Percentiles rank a stretch among this genome's conserved stretches.
phyloP scores from a whole-genome alignment of 2,113 vertebrate species.

The Burhinus bistriatus region DNA sequence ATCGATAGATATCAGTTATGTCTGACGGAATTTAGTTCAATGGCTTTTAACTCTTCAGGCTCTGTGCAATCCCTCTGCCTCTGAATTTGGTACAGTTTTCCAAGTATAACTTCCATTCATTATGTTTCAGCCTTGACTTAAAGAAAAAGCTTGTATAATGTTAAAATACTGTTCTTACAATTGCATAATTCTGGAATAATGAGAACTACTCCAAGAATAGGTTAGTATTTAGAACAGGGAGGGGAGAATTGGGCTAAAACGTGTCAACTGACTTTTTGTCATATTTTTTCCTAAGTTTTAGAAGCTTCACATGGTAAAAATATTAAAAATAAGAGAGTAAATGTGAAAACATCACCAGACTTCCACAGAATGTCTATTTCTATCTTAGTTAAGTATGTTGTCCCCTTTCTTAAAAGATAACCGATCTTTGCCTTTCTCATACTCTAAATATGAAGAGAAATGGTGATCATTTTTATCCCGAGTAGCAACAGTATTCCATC shows the following conservation, averaged over 20 bases:
- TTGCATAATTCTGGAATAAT: not conserved
- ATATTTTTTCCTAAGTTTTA: not conserved
- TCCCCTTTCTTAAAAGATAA: not conserved
- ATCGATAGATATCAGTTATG: fast-evolving
- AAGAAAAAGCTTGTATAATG: not conserved
- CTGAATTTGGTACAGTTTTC: not conserved
- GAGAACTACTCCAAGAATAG: not conserved
- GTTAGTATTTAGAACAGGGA: not conserved
- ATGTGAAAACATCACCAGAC: not conserved
- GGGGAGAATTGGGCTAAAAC: not conserved
- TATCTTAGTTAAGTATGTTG: not conserved
- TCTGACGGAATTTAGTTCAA: not conserved
- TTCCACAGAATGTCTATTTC: not conserved
- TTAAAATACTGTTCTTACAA: not conserved
- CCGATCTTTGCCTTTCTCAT: slow-evolving; percentile 9
- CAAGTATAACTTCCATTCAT: not conserved
- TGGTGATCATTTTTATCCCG: slow-evolving; percentile 19
- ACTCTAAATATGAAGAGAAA: slow-evolving; percentile 24
- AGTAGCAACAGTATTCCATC: slow-evolving; percentile 60
- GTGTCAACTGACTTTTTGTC: not conserved
- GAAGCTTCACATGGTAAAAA: not conserved
- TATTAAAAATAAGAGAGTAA: not conserved
- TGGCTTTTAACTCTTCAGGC: not conserved
- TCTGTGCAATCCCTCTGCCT: not conserved
- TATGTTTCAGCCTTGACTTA: not conserved